phyloP scores from a whole-genome alignment of 2,888 invertebrate genomes.

The Himalopsyche japonica region DNA sequence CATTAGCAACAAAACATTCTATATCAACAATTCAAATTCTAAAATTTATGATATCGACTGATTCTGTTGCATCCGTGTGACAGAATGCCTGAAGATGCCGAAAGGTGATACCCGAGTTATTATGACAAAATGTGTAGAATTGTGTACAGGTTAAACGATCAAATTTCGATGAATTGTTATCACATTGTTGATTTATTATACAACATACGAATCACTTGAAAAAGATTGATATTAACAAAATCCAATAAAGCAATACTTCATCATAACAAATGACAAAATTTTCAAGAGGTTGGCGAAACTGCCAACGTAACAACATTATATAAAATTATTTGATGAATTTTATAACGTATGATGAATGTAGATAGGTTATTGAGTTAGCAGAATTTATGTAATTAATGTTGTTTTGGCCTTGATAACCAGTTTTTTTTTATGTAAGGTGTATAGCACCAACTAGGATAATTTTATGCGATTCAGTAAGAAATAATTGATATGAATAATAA shows the following conservation, averaged over 20 bases:
- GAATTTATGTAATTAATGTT: background rate
- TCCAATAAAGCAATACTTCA: background rate
- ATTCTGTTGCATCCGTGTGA: too few species aligned
- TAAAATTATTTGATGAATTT: background rate
- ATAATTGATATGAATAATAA: background rate
- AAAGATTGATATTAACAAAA: background rate
- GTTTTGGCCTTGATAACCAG: background rate
- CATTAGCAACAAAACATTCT: too few species aligned
- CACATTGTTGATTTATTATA: too few species aligned
- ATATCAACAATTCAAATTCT: too few species aligned
- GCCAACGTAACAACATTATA: background rate
- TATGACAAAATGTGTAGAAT: too few species aligned
- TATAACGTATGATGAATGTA: background rate
- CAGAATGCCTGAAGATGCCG: background rate
- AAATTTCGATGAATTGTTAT: too few species aligned
- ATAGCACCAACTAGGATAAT: background rate
- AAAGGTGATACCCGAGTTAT: background rate
- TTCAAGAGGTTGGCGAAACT: background rate
- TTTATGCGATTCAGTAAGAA: background rate
- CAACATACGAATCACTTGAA: background rate
- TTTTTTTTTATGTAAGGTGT: background rate
- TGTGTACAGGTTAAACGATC: too few species aligned
- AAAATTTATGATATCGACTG: too few species aligned
- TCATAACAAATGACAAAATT: background rate
- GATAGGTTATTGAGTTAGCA: background rate